Conservation (phyloP, 2,888 invertebrate genomes). For the Panopea generosa region DNA sequence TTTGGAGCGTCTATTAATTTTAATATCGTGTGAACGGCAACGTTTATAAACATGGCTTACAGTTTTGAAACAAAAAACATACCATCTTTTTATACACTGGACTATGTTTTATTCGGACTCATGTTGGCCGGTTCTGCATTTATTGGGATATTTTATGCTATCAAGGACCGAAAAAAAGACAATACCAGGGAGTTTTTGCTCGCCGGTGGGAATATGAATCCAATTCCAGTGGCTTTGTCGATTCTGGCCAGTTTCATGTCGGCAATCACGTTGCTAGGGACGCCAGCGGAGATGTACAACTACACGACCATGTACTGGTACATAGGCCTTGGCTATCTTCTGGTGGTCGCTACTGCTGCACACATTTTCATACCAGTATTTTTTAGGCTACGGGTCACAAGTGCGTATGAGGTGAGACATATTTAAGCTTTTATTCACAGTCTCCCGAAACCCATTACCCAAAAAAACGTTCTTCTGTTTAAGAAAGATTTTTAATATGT, state of each 20-base stretch:
- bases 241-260: slow-evolving; percentile 84
- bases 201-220: slow-evolving; percentile 82
- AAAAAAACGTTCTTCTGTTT: too few species aligned
- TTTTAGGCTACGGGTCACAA: slow-evolving; percentile 76
- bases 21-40: too few species aligned
- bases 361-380: slow-evolving; percentile 80
- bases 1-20: too few species aligned
- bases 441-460: too few species aligned
- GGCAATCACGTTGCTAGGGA: slow-evolving; percentile 83
- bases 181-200: slow-evolving; percentile 80
- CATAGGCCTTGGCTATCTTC: slow-evolving; percentile 79
- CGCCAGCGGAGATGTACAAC: slow-evolving; percentile 83
- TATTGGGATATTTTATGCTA: slow-evolving; percentile 81
- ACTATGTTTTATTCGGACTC: slow-evolving; percentile 80
- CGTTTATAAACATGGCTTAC: slow-evolving; percentile 63
- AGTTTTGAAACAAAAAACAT: slow-evolving; percentile 72
- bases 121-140: slow-evolving; percentile 77
- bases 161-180: slow-evolving; percentile 75
- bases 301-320: slow-evolving; percentile 82
- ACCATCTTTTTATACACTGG: slow-evolving; percentile 70
- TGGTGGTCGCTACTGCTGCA: slow-evolving; percentile 80
- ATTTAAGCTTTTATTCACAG: too few species aligned
- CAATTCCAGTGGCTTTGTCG: slow-evolving; percentile 82
- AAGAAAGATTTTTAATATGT: too few species aligned
- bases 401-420: slow-evolving; percentile 80